These are phyloP conservation scores for Oreonectes daqikongensis DNA, from an alignment of 2,797 vertebrate genomes.

Conservation along the genomic window DNA sequence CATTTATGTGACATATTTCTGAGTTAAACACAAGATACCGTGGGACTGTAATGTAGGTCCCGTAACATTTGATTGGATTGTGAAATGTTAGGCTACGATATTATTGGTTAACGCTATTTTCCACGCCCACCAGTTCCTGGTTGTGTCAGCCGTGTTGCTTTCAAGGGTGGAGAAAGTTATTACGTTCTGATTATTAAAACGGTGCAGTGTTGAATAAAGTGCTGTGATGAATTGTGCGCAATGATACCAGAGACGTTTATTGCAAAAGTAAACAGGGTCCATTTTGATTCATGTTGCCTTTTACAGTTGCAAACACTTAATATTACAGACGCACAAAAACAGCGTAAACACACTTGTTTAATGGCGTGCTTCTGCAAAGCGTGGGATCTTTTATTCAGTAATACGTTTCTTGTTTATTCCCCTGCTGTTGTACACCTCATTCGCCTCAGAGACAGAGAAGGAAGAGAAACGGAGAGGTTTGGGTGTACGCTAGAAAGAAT, in stretches of 20 bases:
- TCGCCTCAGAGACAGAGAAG: not conserved
- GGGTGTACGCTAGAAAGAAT: conserved; percentile 8
- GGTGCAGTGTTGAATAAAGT: not conserved
- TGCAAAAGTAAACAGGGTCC: not conserved
- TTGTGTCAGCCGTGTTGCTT: not conserved
- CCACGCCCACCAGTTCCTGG: not conserved
- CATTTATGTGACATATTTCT: not conserved
- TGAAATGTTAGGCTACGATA: not conserved
- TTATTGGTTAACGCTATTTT: conserved; percentile 8
- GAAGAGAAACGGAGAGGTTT: conserved; percentile 7
- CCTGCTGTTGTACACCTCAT: not conserved
- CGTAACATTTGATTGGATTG: not conserved
- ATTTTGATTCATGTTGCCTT: not conserved
- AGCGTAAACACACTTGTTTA: conserved; percentile 8
- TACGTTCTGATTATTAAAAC: not conserved
- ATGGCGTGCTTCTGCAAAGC: conserved; percentile 22
- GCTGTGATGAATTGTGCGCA: not conserved
- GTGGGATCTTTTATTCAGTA: conserved; percentile 30
- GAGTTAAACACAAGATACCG: not conserved
- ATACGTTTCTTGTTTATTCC: conserved; percentile 14
- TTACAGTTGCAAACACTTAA: not conserved
- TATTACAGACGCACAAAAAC: conserved; percentile 4
- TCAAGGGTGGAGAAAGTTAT: not conserved
- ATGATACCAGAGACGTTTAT: conserved; percentile 9
- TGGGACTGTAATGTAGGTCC: not conserved